Base-by-base conservation (phyloP, 2,888 invertebrate species). In the Ophioninae sp. region DNA sequence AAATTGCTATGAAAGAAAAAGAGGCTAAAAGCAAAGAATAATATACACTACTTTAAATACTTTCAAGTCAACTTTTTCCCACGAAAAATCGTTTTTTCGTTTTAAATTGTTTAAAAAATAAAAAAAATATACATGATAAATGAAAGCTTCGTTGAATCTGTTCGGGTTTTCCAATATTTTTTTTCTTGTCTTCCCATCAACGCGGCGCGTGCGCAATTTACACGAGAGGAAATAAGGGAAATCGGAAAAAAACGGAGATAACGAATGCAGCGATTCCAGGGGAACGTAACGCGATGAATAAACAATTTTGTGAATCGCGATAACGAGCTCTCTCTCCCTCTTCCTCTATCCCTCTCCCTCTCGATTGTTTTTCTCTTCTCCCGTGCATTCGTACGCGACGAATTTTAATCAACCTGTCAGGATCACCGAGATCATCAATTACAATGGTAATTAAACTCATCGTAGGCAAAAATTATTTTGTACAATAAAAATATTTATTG, bases 321-420 rank as follows among this genome's bases (percentile, higher is more conserved):
- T 83, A 80, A 83, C 83, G 83, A 83, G 80, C 69, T 74, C 80
- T 61, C 69, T 80, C 37, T 50, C 50, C 2, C 17, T 50, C 50
- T 13, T 2, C 17, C 13, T 50, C 13, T 50, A 13, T 50, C 44
- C 13, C 44, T 44, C 44, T 44, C 10, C 8, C 41, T 41, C 41
- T 44, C 10, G 64, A 20, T 39, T 44, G 67, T 30, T 75, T 75
- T 76, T 59, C 62, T 50, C 37, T 21, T 30, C 57, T 73, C 37
- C 41, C 75, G 37, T 37, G 59, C 30, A 39, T 59, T 44, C 41
- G 50, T 73, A 74, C 76, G 77, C 74, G 80, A 84, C 78, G 83
- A 79, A 85, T 85, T 85, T 84, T 85, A 84, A 85, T 84, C 84
- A 81, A 81, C 70, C 81, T 80, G 80, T 82, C 84, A 85, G 83